phyloP scores from a whole-genome alignment of 2,113 vertebrate genomes.

The Scomber japonicus region DNA sequence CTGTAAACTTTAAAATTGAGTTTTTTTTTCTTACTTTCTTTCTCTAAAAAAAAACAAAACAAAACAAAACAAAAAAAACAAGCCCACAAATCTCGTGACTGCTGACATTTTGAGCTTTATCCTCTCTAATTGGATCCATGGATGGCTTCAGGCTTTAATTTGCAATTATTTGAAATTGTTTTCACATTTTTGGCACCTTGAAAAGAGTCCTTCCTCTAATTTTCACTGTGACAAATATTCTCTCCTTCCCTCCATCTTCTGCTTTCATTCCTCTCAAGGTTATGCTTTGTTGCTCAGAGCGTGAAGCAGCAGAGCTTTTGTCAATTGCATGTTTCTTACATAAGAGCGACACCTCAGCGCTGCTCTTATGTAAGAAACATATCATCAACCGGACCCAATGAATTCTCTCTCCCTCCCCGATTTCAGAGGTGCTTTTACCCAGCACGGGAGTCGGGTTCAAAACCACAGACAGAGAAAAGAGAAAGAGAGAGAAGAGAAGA shows the following conservation, averaged over 20 bases:
- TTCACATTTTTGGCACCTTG: conserved; percentile 8
- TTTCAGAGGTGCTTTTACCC: neutral
- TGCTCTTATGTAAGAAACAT: conserved; percentile 46
- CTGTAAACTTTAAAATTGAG: neutral
- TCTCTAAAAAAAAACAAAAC: no score
- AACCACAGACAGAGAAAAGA: neutral
- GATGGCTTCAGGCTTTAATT: conserved; percentile 21
- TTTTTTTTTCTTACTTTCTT: no score
- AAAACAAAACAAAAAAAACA: neutral
- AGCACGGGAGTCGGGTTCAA: conserved; percentile 18
- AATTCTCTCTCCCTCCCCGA: neutral
- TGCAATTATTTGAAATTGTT: conserved; percentile 16
- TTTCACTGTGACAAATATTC: neutral
- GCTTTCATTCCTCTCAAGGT: conserved; percentile 27
- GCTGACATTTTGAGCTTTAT: neutral
- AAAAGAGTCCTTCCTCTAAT: conserved; percentile 4
- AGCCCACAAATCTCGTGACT: neutral
- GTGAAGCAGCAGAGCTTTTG: conserved; percentile 3
- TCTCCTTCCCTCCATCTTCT: neutral
- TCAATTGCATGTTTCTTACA: conserved; percentile 40
- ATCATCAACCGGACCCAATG: conserved; percentile 10
- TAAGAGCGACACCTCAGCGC: conserved; percentile 29
- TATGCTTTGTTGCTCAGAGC: neutral
- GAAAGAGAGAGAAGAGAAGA: neutral
- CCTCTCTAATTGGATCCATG: conserved; percentile 22